These are phyloP conservation scores for Tortrix viridana DNA, from an alignment of 2,888 invertebrate genomes.

Conservation along the genomic window DNA sequence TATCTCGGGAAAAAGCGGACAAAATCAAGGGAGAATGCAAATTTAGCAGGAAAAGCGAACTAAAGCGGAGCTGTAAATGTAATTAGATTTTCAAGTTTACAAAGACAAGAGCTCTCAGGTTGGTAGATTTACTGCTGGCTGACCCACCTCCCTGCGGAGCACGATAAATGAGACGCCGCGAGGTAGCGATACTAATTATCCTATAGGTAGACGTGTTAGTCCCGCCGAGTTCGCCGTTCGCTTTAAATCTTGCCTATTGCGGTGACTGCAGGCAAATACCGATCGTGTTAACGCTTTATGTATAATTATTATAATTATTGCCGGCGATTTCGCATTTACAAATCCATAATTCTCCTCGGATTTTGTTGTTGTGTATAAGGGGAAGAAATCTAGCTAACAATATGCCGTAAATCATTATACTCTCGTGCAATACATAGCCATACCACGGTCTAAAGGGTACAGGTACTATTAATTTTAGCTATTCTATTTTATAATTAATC, in stretches of 20 bases:
- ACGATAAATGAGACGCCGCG: slow-evolving; percentile 81
- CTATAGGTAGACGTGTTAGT: slow-evolving; percentile 73
- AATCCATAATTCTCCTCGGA: no score
- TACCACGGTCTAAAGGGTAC: no score
- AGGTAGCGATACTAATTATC: slow-evolving; percentile 83
- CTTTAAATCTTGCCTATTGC: slow-evolving; percentile 74
- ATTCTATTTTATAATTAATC: not conserved
- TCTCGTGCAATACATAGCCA: no score
- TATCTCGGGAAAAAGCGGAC: slow-evolving; percentile 55
- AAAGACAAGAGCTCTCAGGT: slow-evolving; percentile 82
- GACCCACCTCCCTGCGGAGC: slow-evolving; percentile 78
- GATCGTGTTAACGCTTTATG: not conserved
- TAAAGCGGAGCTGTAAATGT: slow-evolving; percentile 81
- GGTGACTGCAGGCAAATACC: slow-evolving; percentile 64
- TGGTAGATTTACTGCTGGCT: slow-evolving; percentile 82
- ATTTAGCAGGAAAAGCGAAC: slow-evolving; percentile 73
- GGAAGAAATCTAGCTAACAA: no score
- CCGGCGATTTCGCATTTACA: not conserved
- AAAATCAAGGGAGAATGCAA: slow-evolving; percentile 77
- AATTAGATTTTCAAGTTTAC: slow-evolving; percentile 84
- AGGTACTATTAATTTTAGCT: no score
- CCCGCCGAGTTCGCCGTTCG: slow-evolving; percentile 63
- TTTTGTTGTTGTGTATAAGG: no score
- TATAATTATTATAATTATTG: not conserved
- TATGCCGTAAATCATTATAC: no score